A percentile compares a stretch with the other conserved stretches of the same genome.
phyloP scores from a whole-genome alignment of 2,113 vertebrate genomes.

The Otocyon megalotis region DNA sequence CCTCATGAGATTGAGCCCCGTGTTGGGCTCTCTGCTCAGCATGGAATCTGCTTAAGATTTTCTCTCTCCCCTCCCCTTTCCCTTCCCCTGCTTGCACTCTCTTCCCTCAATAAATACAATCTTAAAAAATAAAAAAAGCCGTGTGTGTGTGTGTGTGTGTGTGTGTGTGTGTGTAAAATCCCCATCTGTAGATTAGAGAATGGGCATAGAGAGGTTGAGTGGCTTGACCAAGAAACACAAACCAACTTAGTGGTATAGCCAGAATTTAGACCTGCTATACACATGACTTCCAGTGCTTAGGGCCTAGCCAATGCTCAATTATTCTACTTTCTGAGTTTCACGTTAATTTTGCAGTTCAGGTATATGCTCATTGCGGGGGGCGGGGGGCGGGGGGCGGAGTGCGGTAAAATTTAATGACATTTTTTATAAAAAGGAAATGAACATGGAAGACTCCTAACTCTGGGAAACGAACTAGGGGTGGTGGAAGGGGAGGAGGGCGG shows the following conservation, averaged over 20 bases:
- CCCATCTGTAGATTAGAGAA: too few species aligned
- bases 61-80: not conserved
- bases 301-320: not conserved
- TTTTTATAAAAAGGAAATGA: conserved; percentile 54
- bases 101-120: not conserved
- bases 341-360: not conserved
- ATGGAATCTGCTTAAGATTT: not conserved
- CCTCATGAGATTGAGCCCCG: not conserved
- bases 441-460: too few species aligned
- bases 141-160: not conserved
- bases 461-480: too few species aligned
- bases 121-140: too few species aligned
- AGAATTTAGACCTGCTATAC: not conserved
- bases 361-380: not conserved
- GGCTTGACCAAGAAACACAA: not conserved
- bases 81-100: not conserved
- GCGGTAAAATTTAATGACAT: conserved; percentile 26
- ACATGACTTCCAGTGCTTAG: not conserved
- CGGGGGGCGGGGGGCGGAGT: too few species aligned
- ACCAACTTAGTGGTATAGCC: not conserved
- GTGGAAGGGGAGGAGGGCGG: too few species aligned
- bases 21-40: not conserved
- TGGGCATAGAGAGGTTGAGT: not conserved
- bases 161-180: not conserved
- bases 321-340: not conserved